Base-by-base conservation (phyloP, 2,888 invertebrate genomes). In the Hybos culiciformis region DNA sequence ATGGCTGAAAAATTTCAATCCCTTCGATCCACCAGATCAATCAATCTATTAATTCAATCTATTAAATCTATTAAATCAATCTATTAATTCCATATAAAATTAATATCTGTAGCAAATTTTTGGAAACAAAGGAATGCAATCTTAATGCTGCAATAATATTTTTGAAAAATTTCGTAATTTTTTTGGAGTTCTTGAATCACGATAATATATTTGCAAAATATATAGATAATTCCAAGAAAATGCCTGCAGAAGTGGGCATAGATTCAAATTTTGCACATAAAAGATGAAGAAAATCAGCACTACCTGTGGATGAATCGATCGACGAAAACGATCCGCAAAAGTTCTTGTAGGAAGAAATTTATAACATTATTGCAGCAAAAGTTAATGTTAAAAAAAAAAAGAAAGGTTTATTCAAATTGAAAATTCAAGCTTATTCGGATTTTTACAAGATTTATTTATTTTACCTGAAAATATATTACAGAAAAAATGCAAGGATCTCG, bases 141-240 rank as follows among this genome's bases (percentile, higher is more conserved):
- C 34, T 34, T 34, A 34, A 34, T 34, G 34, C 34, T 34, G 34
- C 34, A 34, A 34, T 34, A 34, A 34, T 34, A 19, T 34, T 34
- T 34, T 34, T 34, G 34, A 19, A 34, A 34, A 34, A 34, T 19
- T 34, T 18, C 34, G 34, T 34, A 34, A 34, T 11, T 34, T 34
- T 34, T 34, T 34, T 34, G 34, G 34, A 34, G 34, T 34, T 19
- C 34, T 34, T 34, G 34, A 34, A 34, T 34, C 34, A 34, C 34
- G 34, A 34, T 34, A 34, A 34, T 34, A 34, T 34, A 34, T 34
- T 34, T 34, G 18, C 9, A 34, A 34, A 34, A 34, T 34, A 34
- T 34, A 34, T 34, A 34, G 12, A 34, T 34, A 34, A 34, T 34
- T 8, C 34, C 19, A 34, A 34, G 12, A 34, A 34, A 19, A 34